phyloP scores from a whole-genome alignment of 2,113 vertebrate genomes.

The Limnothrissa miodon region DNA sequence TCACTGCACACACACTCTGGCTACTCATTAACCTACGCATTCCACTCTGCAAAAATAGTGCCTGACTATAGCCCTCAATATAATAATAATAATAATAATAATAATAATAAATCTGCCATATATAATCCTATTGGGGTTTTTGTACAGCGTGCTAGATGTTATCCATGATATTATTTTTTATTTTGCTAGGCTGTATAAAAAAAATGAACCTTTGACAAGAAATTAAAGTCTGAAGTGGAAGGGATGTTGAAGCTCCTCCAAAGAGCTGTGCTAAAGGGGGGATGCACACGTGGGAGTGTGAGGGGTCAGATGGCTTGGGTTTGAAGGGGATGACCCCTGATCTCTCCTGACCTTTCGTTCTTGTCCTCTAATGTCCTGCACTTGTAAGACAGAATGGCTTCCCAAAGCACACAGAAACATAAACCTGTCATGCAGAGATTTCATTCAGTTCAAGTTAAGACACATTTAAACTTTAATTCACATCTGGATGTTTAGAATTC shows the following conservation, averaged over 20 bases:
- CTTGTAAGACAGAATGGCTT: conserved; percentile 34
- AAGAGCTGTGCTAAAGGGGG: conserved; percentile 51
- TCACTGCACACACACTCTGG: conserved; percentile 21
- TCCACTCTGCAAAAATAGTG: conserved; percentile 32
- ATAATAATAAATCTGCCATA: too few relatives aligned
- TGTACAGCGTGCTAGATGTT: background rate
- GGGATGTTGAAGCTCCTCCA: background rate
- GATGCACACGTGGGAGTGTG: background rate
- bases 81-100: conserved; percentile 7
- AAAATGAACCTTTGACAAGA: background rate
- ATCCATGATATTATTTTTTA: background rate
- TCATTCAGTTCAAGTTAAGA: background rate
- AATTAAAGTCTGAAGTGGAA: background rate
- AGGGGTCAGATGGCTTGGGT: conserved; percentile 53
- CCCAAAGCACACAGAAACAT: conserved; percentile 3
- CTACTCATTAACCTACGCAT: conserved; percentile 50
- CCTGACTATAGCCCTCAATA: too few relatives aligned
- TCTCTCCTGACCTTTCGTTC: conserved; percentile 47
- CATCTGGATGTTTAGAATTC: background rate
- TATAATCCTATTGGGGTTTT: background rate
- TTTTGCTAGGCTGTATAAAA: background rate
- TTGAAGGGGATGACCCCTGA: conserved; percentile 58
- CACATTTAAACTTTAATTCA: background rate
- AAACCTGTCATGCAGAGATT: background rate
- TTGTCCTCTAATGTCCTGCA: conserved; percentile 27